phyloP scores from a whole-genome alignment of 2,113 vertebrate genomes.

The Rhombomys opimus region DNA sequence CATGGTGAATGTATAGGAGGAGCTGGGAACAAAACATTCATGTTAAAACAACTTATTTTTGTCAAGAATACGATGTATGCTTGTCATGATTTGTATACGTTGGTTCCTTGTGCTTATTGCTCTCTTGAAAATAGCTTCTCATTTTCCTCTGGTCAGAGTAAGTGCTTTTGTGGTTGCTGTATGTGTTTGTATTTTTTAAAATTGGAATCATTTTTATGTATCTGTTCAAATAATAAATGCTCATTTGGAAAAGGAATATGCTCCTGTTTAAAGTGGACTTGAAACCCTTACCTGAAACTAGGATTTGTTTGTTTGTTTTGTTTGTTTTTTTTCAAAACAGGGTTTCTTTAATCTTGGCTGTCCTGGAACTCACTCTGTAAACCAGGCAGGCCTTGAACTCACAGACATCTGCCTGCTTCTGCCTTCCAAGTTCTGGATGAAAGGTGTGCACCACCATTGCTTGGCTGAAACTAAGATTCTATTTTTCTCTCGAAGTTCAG shows the following conservation, averaged over 20 bases:
- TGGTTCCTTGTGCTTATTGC: slow-evolving; percentile 62
- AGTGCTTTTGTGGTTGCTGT: slow-evolving; percentile 71
- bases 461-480: slow-evolving; percentile 53
- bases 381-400: neutral
- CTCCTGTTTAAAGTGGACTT: slow-evolving; percentile 55
- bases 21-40: slow-evolving; percentile 78
- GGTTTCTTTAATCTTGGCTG: neutral
- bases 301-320: neutral
- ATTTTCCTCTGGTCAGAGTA: slow-evolving; percentile 55
- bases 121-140: slow-evolving; percentile 61
- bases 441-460: neutral
- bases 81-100: slow-evolving; percentile 67
- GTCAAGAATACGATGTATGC: slow-evolving; percentile 18
- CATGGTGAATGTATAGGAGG: slow-evolving; percentile 74
- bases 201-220: slow-evolving; percentile 75
- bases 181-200: slow-evolving; percentile 73
- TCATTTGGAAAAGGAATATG: slow-evolving; percentile 73
- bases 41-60: slow-evolving; percentile 71
- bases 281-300: slow-evolving; percentile 39
- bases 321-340: neutral
- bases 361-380: neutral
- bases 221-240: slow-evolving; percentile 74
- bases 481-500: slow-evolving; percentile 33
- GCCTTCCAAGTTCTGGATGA: neutral
- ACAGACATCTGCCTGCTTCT: neutral